These are phyloP conservation scores for Acanthis flammea DNA, from an alignment of 2,797 vertebrate species.

Conservation along the genomic window DNA sequence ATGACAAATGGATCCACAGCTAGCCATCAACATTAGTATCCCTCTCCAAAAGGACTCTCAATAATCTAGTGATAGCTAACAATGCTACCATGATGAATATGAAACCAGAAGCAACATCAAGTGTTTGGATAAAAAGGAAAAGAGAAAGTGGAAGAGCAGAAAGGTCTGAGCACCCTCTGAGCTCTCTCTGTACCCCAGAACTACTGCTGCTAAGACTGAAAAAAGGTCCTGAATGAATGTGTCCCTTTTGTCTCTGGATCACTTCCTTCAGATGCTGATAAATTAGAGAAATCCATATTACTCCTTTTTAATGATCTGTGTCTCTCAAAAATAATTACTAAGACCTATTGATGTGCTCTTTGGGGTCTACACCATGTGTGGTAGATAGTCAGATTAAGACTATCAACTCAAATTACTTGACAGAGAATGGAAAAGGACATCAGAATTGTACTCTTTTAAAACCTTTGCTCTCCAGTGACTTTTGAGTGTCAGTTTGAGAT, in stretches of 20 bases:
- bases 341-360: not conserved
- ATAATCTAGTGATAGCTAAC: not conserved
- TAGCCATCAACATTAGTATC: not conserved
- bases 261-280: not conserved
- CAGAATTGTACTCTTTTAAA: not conserved
- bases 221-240: not conserved
- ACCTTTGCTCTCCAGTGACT: not conserved
- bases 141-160: not conserved
- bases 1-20: not conserved
- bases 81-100: not conserved
- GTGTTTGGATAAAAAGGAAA: not conserved
- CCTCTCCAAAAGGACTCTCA: not conserved
- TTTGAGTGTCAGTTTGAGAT: not conserved
- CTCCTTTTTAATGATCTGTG: not conserved
- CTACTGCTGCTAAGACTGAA: not conserved
- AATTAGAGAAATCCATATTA: not conserved
- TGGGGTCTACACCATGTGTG: not conserved
- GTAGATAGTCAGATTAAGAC: not conserved
- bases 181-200: not conserved
- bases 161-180: not conserved
- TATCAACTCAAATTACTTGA: not conserved
- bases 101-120: not conserved
- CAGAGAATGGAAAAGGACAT: not conserved
- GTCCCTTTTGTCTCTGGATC: not conserved
- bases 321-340: not conserved